phyloP scores from a whole-genome alignment of 2,797 vertebrate species.

The Chloroceryle inda region DNA sequence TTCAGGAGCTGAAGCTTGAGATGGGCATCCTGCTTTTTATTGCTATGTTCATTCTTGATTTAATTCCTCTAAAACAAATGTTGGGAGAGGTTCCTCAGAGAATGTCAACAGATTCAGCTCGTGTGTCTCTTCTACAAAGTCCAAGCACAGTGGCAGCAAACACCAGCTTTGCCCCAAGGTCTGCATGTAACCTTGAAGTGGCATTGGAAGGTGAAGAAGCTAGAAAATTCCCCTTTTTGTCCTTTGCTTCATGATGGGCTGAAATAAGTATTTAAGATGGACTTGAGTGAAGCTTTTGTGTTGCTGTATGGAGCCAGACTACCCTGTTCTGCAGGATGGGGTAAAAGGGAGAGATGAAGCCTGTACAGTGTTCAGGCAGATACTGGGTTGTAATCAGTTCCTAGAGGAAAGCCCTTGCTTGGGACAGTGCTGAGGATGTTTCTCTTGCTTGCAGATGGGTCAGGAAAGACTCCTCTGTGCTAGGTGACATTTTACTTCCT shows the following conservation, averaged over 20 bases:
- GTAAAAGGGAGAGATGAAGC: background rate
- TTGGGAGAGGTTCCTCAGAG: background rate
- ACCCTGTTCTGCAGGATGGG: background rate
- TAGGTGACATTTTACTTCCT: background rate
- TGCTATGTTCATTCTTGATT: background rate
- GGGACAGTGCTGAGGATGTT: background rate
- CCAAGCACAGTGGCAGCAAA: background rate
- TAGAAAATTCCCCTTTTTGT: background rate
- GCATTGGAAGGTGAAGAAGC: background rate
- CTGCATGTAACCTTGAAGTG: background rate
- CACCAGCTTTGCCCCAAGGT: background rate
- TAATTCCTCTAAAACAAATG: constrained; percentile 4
- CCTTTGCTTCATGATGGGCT: background rate
- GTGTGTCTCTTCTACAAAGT: background rate
- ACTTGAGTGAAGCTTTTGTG: background rate
- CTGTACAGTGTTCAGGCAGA: accelerated
- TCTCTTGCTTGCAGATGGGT: background rate
- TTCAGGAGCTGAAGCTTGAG: background rate
- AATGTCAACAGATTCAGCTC: background rate
- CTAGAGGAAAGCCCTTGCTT: background rate
- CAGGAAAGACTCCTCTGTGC: background rate
- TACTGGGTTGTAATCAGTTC: background rate
- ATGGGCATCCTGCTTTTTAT: background rate
- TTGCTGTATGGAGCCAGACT: background rate
- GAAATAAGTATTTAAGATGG: background rate